phyloP scores from a whole-genome alignment of 2,797 vertebrate species.

The Coreius guichenoti region DNA sequence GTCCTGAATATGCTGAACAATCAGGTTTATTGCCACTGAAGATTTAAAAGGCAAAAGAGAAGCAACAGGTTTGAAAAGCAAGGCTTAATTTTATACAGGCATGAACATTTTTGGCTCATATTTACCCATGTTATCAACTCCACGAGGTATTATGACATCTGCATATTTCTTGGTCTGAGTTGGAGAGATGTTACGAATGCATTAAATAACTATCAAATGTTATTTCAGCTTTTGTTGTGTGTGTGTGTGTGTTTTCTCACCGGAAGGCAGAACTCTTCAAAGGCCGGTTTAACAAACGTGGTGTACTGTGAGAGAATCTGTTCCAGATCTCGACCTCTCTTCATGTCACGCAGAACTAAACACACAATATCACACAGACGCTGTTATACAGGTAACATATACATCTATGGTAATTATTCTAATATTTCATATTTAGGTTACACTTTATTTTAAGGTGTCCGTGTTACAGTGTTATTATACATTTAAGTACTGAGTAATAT shows the following conservation, averaged over 20 bases:
- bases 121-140: conserved; percentile 98
- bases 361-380: not conserved
- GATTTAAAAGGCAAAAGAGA: not conserved
- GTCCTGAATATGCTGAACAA: conserved; percentile 98
- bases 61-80: not conserved
- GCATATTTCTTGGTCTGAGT: conserved; percentile 97
- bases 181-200: conserved; percentile 25
- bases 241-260: conserved; percentile 74
- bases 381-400: not conserved
- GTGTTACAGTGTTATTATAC: not conserved
- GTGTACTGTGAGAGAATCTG: conserved; percentile 97
- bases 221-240: not conserved
- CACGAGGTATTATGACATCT: conserved; percentile 95
- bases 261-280: conserved; percentile 97
- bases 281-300: conserved; percentile 96
- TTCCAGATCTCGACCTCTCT: conserved; percentile 91
- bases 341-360: conserved; percentile 93
- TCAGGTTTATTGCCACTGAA: conserved; percentile 96
- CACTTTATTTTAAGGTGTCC: not conserved
- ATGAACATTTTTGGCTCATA: not conserved
- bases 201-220: not conserved
- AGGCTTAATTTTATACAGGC: not conserved
- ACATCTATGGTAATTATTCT: not conserved
- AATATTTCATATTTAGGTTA: not conserved
- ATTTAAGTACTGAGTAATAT: not conserved